Conservation (phyloP, 2,888 invertebrate species). For the Ochropleura plecta region DNA sequence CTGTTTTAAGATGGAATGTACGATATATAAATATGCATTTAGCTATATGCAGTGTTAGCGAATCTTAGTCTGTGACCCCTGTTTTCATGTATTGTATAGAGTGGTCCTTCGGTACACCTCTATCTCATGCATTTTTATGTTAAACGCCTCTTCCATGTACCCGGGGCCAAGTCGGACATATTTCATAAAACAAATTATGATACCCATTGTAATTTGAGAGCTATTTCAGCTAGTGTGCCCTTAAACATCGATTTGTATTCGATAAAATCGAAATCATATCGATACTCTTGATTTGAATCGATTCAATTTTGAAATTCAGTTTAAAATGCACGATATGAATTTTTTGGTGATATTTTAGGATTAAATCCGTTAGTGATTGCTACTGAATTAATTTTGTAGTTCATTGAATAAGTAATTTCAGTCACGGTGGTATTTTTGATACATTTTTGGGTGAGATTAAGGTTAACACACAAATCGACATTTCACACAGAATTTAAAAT, state of each 20-base stretch:
- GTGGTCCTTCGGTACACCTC: slow-evolving; percentile 17
- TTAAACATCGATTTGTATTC: slow-evolving; percentile 63
- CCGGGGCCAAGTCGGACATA: slow-evolving; percentile 69
- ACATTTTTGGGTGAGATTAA: slow-evolving; percentile 23
- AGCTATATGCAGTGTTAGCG: neutral
- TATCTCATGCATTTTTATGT: slow-evolving; percentile 62
- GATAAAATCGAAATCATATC: slow-evolving; percentile 52
- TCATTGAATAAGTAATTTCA: slow-evolving; percentile 56
- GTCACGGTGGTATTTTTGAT: slow-evolving; percentile 22
- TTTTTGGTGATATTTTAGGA: slow-evolving; percentile 59
- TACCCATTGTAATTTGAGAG: slow-evolving; percentile 83
- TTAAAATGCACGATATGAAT: slow-evolving; percentile 37
- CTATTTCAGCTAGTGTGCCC: slow-evolving; percentile 58
- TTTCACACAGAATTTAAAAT: neutral
- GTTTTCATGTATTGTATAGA: neutral
- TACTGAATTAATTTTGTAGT: slow-evolving; percentile 60
- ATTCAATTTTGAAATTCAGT: slow-evolving; percentile 49
- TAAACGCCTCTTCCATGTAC: slow-evolving; percentile 81
- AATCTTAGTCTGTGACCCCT: neutral
- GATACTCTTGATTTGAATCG: slow-evolving; percentile 57
- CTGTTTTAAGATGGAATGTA: neutral
- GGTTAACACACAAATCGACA: neutral
- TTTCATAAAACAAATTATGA: slow-evolving; percentile 82
- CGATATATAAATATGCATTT: neutral
- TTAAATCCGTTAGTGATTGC: slow-evolving; percentile 54